Evolutionary conservation across 2,113 vertebrate genomes (phyloP).

Genomic region (Corapipo altera): DNA sequence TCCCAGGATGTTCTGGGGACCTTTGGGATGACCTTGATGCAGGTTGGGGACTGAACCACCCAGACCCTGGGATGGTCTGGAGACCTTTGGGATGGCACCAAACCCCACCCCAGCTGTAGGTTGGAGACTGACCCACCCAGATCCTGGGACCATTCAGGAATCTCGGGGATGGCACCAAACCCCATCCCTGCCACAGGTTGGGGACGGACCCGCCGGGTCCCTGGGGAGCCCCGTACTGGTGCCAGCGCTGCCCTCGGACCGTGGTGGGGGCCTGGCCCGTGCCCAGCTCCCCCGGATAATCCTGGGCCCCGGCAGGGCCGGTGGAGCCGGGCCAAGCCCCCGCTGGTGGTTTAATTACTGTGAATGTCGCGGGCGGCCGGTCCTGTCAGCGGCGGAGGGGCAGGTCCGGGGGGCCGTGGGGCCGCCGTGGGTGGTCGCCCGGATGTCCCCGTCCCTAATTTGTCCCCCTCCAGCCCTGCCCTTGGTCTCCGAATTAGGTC

Average conservation of each 20-base stretch:
- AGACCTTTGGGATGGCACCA: not conserved
- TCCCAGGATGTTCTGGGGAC: not conserved
- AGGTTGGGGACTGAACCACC: too few species aligned
- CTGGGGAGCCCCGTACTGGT: not conserved
- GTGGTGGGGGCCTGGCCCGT: not conserved
- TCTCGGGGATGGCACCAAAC: not conserved
- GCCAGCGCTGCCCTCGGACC: not conserved
- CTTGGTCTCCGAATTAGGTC: conserved; percentile 26
- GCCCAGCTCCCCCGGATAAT: not conserved
- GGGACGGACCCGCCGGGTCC: too few species aligned
- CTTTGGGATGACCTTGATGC: not conserved
- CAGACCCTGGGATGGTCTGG: not conserved
- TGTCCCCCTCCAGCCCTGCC: conserved; percentile 17
- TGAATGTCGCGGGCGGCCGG: not conserved
- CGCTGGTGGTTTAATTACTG: not conserved
- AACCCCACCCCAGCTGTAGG: not conserved
- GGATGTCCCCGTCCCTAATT: conserved; percentile 76
- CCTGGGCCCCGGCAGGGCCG: not conserved
- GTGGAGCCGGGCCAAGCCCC: not conserved
- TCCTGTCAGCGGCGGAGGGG: not conserved
- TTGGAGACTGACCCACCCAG: too few species aligned
- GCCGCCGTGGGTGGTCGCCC: conserved; percentile 75
- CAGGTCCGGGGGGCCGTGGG: not conserved
- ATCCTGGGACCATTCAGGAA: too few species aligned
- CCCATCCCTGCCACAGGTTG: not conserved